A percentile compares a stretch with the other conserved stretches of the same genome.
Evolutionary conservation across 2,888 invertebrate species (phyloP).

Genomic region (Caenorhabditis sulstoni): DNA sequence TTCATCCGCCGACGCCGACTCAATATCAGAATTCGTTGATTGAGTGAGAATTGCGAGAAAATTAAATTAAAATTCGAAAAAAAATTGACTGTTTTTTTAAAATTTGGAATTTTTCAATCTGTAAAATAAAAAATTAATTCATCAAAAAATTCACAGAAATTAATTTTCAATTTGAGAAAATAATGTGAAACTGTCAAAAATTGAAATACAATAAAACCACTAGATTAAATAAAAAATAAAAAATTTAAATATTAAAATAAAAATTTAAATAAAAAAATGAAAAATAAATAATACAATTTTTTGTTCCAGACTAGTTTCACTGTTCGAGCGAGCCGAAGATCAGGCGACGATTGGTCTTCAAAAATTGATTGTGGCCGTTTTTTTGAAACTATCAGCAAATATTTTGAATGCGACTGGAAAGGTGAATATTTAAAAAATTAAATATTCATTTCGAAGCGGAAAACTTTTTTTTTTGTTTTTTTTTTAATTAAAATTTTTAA

Average conservation of each 20-base stretch:
- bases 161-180: too few species aligned
- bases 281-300: not conserved
- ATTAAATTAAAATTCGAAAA: too few species aligned
- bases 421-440: conserved; percentile 7
- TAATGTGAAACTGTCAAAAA: too few species aligned
- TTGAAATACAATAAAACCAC: too few species aligned
- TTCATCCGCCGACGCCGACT: conserved; percentile 26
- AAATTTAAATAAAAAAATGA: not conserved
- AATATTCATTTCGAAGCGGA: too few species aligned
- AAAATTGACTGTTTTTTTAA: too few species aligned
- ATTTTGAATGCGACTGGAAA: conserved; percentile 30
- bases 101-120: too few species aligned
- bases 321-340: conserved; percentile 43
- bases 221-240: too few species aligned
- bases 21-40: conserved; percentile 53
- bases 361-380: conserved; percentile 34
- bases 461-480: too few species aligned
- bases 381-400: conserved; percentile 49
- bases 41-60: conserved; percentile 37
- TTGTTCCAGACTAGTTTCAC: conserved; percentile 37
- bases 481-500: not conserved
- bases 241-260: not conserved
- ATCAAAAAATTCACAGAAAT: too few species aligned
- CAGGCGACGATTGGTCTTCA: conserved; percentile 19
- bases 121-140: too few species aligned